These are phyloP conservation scores for Dicentrarchus labrax DNA, from an alignment of 2,113 vertebrate genomes.

Conservation along the genomic window DNA sequence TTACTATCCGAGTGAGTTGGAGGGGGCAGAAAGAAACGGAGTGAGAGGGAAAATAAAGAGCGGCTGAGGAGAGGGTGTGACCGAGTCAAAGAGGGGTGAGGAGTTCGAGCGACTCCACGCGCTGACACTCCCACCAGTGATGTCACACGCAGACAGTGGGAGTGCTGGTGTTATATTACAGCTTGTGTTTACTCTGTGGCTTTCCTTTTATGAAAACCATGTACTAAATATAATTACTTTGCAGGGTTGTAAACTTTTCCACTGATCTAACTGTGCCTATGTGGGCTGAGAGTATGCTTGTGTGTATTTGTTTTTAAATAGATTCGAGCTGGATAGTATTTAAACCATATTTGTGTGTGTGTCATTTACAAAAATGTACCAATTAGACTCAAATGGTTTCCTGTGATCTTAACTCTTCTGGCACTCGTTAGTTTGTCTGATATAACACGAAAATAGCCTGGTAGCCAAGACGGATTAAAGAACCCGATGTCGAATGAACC, in stretches of 20 bases:
- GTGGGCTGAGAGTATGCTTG: constrained; percentile 24
- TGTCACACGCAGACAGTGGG: constrained; percentile 68
- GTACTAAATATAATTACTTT: constrained; percentile 74
- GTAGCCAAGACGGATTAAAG: constrained; percentile 1
- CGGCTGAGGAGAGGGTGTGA: constrained; percentile 61
- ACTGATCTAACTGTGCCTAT: constrained; percentile 54
- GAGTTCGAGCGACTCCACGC: constrained; percentile 65
- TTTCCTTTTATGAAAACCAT: constrained; percentile 69
- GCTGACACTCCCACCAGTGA: constrained; percentile 57
- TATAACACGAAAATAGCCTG: constrained; percentile 7
- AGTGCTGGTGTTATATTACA: constrained; percentile 63
- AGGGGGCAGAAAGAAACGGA: constrained; percentile 13
- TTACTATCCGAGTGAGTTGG: constrained; percentile 35
- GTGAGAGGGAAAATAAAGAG: constrained; percentile 50
- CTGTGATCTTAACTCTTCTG: constrained; percentile 37
- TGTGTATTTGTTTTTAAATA: constrained; percentile 56
- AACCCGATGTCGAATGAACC: constrained; percentile 11
- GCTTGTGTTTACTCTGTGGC: constrained; percentile 70
- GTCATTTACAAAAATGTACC: constrained; percentile 28
- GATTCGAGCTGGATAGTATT: constrained; percentile 40
- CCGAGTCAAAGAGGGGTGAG: constrained; percentile 73
- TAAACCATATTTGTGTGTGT: constrained; percentile 37
- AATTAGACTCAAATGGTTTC: constrained; percentile 36
- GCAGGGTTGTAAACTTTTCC: constrained; percentile 67
- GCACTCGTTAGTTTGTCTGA: constrained; percentile 4